A percentile compares a stretch with the other conserved stretches of the same genome.
Conservation (phyloP, 2,113 vertebrate species). For the Trochalopteron elliotii region DNA sequence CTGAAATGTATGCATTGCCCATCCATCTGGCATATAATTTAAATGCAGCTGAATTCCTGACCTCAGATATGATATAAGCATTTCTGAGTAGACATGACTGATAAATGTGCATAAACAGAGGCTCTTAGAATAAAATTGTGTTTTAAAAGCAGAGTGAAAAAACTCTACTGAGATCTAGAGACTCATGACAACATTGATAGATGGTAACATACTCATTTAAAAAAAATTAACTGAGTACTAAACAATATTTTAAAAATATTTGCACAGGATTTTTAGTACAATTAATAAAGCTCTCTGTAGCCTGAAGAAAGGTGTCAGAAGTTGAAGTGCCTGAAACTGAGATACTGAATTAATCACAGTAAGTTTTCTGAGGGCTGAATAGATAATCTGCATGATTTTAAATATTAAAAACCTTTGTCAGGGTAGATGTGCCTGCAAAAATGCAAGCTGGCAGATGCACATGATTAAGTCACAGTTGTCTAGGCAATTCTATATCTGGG, state of each 20-base stretch:
- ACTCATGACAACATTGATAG: background rate
- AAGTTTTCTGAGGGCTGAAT: constrained; percentile 60
- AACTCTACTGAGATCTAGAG: background rate
- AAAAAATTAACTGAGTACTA: constrained; percentile 8
- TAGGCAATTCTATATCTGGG: background rate
- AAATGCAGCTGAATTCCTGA: constrained; percentile 51
- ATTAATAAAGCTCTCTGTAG: constrained; percentile 42
- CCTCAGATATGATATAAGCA: constrained; percentile 39
- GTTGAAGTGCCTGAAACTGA: constrained; percentile 44
- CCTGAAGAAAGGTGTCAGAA: constrained; percentile 55
- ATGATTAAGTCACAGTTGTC: constrained; percentile 49
- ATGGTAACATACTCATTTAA: background rate
- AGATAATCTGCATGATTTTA: constrained; percentile 65
- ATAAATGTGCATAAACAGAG: constrained; percentile 47
- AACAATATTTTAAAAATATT: constrained; percentile 48
- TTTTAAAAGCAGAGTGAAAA: background rate
- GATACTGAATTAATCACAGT: constrained; percentile 43
- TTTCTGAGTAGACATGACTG: constrained; percentile 43
- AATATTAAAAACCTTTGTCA: constrained; percentile 64
- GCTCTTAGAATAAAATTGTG: background rate
- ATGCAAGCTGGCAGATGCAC: constrained; percentile 58
- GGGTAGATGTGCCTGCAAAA: constrained; percentile 54
- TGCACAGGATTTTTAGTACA: constrained; percentile 35
- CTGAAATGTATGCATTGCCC: constrained; percentile 32
- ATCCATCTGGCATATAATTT: constrained; percentile 42